These are phyloP conservation scores for Nematopogon swammerdamellus DNA, from an alignment of 2,888 invertebrate species.

Conservation along the genomic window DNA sequence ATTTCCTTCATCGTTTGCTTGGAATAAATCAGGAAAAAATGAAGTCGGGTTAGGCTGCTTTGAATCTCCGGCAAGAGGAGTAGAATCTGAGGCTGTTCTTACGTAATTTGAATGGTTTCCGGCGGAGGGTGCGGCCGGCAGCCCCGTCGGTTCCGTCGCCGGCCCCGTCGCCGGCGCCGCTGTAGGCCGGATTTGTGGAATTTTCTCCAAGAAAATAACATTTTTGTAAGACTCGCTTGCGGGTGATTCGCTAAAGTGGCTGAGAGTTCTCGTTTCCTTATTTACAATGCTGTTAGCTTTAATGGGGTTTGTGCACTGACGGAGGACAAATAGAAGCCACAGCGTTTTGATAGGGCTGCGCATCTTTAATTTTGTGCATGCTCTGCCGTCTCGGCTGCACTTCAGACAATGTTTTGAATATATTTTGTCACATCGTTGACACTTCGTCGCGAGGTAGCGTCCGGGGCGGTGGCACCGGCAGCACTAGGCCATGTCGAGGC, in stretches of 20 bases:
- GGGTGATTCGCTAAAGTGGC: constrained; percentile 9
- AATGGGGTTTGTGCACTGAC: constrained; percentile 25
- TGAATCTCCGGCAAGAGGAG: constrained; percentile 15
- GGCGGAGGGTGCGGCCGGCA: constrained; percentile 28
- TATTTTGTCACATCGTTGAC: too few relatives aligned
- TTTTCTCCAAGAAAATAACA: constrained; percentile 19
- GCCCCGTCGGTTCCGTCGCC: constrained; percentile 23
- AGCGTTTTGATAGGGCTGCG: neutral
- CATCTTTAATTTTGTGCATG: neutral
- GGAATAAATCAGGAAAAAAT: constrained; percentile 32
- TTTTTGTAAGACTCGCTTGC: constrained; percentile 21
- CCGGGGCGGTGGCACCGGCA: neutral
- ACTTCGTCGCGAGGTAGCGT: neutral
- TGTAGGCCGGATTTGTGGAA: constrained; percentile 30
- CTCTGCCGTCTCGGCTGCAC: neutral
- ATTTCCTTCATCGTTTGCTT: constrained; percentile 24
- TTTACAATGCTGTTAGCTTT: constrained; percentile 12
- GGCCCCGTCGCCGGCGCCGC: constrained; percentile 29
- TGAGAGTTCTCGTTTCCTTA: neutral
- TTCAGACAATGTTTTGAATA: too few relatives aligned
- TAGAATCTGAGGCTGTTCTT: constrained; percentile 16
- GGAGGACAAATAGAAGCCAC: constrained; percentile 9
- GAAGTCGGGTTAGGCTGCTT: constrained; percentile 6
- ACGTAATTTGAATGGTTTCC: constrained; percentile 45
- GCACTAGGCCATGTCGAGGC: too few relatives aligned